A percentile compares a stretch with the other conserved stretches of the same genome.
These are phyloP conservation scores for Amaurobius ferox DNA, from an alignment of 2,888 invertebrate genomes.

Conservation along the genomic window DNA sequence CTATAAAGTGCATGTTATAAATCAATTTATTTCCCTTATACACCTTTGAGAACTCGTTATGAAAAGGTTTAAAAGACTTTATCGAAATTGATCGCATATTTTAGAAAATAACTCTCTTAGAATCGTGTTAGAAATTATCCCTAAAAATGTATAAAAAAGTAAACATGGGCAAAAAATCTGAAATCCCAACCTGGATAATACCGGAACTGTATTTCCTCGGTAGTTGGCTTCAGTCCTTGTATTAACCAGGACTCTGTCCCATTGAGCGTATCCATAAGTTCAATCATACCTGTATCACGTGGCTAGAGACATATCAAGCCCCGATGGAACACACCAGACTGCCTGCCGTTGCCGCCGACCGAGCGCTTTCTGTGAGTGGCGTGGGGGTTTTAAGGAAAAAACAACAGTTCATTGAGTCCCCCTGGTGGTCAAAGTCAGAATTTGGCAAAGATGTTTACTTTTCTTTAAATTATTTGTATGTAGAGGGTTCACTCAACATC, in stretches of 20 bases:
- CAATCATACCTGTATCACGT: slow-evolving; percentile 43
- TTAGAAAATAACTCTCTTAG: too few species aligned
- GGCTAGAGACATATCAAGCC: background rate
- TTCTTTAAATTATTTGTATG: too few species aligned
- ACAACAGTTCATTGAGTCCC: background rate
- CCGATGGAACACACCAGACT: background rate
- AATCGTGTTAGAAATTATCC: too few species aligned
- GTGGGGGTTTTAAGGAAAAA: background rate
- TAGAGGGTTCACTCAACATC: too few species aligned
- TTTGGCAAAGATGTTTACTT: too few species aligned
- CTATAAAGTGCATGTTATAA: too few species aligned
- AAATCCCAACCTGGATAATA: slow-evolving; percentile 67
- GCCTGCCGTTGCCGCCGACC: background rate
- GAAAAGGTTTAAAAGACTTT: too few species aligned
- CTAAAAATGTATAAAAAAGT: too few species aligned
- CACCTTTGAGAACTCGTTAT: too few species aligned
- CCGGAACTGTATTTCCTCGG: slow-evolving; percentile 40
- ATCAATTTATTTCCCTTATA: too few species aligned
- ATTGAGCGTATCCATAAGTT: slow-evolving; percentile 40
- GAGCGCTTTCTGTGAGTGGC: background rate
- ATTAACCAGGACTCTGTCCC: slow-evolving; percentile 42
- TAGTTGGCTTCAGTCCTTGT: slow-evolving; percentile 21
- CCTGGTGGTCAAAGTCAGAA: background rate
- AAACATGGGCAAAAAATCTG: too few species aligned
- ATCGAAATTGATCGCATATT: too few species aligned